Conservation (phyloP, 2,113 vertebrate genomes). For the Gracilinanus agilis region DNA sequence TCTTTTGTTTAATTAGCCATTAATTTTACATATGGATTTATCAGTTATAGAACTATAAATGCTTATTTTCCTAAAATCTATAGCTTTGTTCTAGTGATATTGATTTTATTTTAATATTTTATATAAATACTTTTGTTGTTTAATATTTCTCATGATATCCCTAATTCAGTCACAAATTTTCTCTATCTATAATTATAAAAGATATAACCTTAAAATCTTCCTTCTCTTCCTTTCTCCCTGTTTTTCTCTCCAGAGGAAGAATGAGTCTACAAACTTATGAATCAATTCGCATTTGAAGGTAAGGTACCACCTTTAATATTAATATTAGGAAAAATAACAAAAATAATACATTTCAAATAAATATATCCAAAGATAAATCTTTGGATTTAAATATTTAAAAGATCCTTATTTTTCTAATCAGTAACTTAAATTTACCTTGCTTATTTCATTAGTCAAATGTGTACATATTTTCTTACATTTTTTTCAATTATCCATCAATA, state of each 20-base stretch:
- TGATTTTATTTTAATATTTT: too few relatives aligned
- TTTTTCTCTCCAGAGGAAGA: neutral
- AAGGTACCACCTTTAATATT: neutral
- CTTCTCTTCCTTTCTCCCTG: neutral
- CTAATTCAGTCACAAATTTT: too few relatives aligned
- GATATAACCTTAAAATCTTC: too few relatives aligned
- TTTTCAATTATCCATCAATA: neutral
- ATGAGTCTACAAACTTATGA: neutral
- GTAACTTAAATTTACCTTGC: neutral
- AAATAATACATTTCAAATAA: neutral
- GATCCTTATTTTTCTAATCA: neutral
- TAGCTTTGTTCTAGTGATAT: too few relatives aligned
- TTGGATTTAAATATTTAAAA: neutral
- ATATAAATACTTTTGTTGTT: too few relatives aligned
- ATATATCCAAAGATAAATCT: neutral
- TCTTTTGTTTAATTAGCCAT: too few relatives aligned
- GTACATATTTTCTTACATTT: neutral
- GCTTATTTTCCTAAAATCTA: too few relatives aligned
- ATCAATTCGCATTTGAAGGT: neutral
- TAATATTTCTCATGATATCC: too few relatives aligned
- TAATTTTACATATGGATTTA: too few relatives aligned
- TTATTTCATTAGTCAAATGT: neutral
- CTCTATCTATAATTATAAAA: too few relatives aligned
- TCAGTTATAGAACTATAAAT: too few relatives aligned
- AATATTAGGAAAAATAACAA: neutral